A percentile compares a stretch with the other conserved stretches of the same genome.
Conservation (phyloP, 2,797 vertebrate species). For the Mastacembelus armatus region DNA sequence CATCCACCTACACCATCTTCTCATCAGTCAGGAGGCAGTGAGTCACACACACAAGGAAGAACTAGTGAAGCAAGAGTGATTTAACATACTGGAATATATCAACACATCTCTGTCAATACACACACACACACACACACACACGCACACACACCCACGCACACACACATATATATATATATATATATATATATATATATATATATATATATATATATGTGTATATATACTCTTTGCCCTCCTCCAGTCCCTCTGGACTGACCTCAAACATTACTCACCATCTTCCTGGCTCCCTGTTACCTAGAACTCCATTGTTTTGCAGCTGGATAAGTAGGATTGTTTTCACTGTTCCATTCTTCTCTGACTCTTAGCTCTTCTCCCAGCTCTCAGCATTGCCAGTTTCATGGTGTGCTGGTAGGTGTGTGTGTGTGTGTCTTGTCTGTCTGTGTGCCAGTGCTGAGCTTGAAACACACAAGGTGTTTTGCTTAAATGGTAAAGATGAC, state of each 20-base stretch:
- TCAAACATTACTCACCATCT: slow-evolving; percentile 75
- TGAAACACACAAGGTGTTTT: slow-evolving; percentile 38
- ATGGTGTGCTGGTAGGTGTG: slow-evolving; percentile 32
- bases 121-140: slow-evolving; percentile 31
- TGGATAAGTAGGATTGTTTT: slow-evolving; percentile 67
- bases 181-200: too few relatives aligned
- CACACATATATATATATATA: too few relatives aligned
- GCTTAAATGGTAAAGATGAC: slow-evolving; percentile 35
- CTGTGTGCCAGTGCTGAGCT: slow-evolving; percentile 23
- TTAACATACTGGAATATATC: slow-evolving; percentile 57
- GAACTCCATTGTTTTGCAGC: slow-evolving; percentile 61
- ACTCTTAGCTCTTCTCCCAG: slow-evolving; percentile 49
- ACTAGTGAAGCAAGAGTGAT: slow-evolving; percentile 51
- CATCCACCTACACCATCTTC: slow-evolving; percentile 61
- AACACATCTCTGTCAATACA: slow-evolving; percentile 47
- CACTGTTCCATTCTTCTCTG: slow-evolving; percentile 60
- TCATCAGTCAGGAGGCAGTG: slow-evolving; percentile 58
- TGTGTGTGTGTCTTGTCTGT: slow-evolving; percentile 3
- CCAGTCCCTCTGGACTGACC: slow-evolving; percentile 59
- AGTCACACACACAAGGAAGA: slow-evolving; percentile 62
- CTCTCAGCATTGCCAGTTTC: slow-evolving; percentile 33
- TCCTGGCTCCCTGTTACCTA: slow-evolving; percentile 46
- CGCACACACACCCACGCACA: too few relatives aligned
- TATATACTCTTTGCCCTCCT: slow-evolving; percentile 34
- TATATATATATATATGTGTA: too few relatives aligned